phyloP scores from a whole-genome alignment of 2,888 invertebrate genomes.

The Coecobrya sp. region DNA sequence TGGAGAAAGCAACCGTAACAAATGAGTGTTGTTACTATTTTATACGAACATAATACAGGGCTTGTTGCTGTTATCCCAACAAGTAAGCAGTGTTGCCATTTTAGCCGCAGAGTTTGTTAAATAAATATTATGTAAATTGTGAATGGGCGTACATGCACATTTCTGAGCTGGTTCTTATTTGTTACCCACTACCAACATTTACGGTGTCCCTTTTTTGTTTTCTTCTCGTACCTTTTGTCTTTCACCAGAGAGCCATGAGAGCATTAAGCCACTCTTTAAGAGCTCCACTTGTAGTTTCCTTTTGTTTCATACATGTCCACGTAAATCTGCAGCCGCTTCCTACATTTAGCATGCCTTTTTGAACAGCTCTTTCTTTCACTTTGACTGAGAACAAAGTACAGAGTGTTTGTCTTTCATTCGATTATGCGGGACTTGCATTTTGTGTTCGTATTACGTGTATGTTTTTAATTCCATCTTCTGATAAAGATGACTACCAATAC shows the following conservation, averaged over 20 bases:
- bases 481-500: neutral
- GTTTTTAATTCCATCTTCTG: neutral
- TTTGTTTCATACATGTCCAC: neutral
- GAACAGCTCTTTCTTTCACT: too few species aligned
- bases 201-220: conserved; percentile 37
- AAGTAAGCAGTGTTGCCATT: conserved; percentile 5
- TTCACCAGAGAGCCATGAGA: conserved; percentile 47
- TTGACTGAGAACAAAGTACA: neutral
- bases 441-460: neutral
- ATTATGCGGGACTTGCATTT: neutral
- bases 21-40: conserved; percentile 25
- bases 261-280: conserved; percentile 44
- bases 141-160: conserved; percentile 27
- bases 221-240: conserved; percentile 39
- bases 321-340: neutral
- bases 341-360: neutral
- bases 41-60: neutral
- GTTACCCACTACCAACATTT: neutral
- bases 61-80: neutral
- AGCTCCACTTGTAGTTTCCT: conserved; percentile 42
- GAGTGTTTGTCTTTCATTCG: neutral
- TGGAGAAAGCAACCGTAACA: conserved; percentile 60
- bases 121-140: conserved; percentile 54
- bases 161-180: neutral
- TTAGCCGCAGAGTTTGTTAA: conserved; percentile 52